Base-by-base conservation (phyloP, 2,797 vertebrate genomes). In the Pseudochaenichthys georgianus region DNA sequence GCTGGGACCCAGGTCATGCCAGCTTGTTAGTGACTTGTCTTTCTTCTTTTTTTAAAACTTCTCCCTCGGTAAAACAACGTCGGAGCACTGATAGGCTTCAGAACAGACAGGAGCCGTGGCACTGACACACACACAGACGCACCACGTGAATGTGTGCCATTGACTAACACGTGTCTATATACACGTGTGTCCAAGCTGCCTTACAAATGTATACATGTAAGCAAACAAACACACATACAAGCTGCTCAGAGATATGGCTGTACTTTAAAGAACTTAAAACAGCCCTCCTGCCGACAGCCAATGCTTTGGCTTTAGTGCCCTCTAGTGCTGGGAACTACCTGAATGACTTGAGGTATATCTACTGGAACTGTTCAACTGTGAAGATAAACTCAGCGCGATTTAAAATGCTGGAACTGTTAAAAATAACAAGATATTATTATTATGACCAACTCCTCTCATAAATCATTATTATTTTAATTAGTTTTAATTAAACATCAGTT, bases 271-370 rank as follows among this genome's bases (percentile, higher is more conserved):
- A 72, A 82, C 60, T 75, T 68, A 42, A 80, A 83, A 74, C 58
- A 65, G 66, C 43, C 57, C n/a, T 6, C 66, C 70, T 65, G 73
- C 43, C 75, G 47, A 59, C 28, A 48, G 67, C 15, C 67, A 12
- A 87, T 91, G 87, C 80, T 93, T 85, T 93, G 91, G 90, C 88
- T 93, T 93, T 86, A 94, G 91, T 95, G 94, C 94, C 91, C 94
- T 95, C 95, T 95, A 92, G 93, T 93, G 95, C 63, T 68, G 13
- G 38, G 17, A 79, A 21, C 13, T 16, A 51, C 23, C 60, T 50
- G 81, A 81, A 68, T 46, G 3, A 21, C 65, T 64, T 57, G 70
- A 21, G 34, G 34, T 38, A 73, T 13, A 13, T 72, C 47, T 65
- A 16, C 62, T 81, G 19, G 46, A 78, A 81, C 64, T 70, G 77